Conservation (phyloP, 2,888 invertebrate genomes). For the Endotricha flammealis region DNA sequence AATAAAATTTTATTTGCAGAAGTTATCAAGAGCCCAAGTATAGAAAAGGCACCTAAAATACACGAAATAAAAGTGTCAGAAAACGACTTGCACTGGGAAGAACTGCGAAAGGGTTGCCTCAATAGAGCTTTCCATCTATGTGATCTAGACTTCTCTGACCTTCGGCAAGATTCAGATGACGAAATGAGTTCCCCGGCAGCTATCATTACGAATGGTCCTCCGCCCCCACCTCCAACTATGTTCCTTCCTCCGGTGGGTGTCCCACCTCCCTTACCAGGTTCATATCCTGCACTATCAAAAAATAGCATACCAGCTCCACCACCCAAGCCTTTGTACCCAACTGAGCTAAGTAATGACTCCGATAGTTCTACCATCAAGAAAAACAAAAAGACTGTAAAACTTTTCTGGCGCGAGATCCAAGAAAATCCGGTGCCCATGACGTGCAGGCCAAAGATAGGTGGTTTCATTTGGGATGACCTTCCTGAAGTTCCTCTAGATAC, state of each 20-base stretch:
- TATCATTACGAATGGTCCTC: constrained; percentile 82
- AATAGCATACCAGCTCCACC: constrained; percentile 55
- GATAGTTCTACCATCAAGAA: constrained; percentile 82
- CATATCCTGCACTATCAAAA: constrained; percentile 62
- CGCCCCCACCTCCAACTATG: constrained; percentile 87
- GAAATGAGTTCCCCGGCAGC: constrained; percentile 84
- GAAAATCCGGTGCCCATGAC: constrained; percentile 81
- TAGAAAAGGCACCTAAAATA: constrained; percentile 81
- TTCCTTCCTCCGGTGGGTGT: constrained; percentile 65
- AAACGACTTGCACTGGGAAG: constrained; percentile 97
- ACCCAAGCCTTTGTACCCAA: constrained; percentile 48
- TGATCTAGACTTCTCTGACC: constrained; percentile 97
- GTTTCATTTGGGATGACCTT: constrained; percentile 95
- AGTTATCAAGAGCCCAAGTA: constrained; percentile 83
- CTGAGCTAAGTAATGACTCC: constrained; percentile 56
- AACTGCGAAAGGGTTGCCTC: constrained; percentile 84
- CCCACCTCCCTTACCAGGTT: constrained; percentile 73
- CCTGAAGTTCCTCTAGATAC: constrained; percentile 91
- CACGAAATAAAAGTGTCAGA: constrained; percentile 90
- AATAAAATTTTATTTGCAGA: constrained; percentile 65
- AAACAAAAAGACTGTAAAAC: constrained; percentile 96
- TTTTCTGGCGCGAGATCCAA: constrained; percentile 98
- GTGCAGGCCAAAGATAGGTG: constrained; percentile 78
- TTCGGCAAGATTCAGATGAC: constrained; percentile 92
- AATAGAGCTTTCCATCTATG: constrained; percentile 89